These are phyloP conservation scores for Thaumetopoea pityocampa DNA, from an alignment of 1,140 invertebrate genomes.

Conservation along the genomic window DNA sequence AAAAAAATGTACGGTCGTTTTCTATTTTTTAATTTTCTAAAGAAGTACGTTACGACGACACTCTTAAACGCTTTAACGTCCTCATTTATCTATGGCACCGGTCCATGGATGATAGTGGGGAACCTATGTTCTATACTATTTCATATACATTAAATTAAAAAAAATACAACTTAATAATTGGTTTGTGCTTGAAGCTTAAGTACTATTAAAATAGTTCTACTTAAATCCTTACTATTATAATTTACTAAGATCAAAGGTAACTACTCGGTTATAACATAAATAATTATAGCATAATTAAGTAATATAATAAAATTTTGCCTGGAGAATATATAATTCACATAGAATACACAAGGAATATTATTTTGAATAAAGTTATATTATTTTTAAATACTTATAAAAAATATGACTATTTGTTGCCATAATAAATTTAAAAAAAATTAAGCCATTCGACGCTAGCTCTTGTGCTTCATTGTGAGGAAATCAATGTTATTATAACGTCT, in stretches of 20 bases:
- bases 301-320: slow-evolving; percentile 1
- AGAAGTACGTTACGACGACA: too few species aligned
- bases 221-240: slow-evolving; percentile 4
- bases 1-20: too few species aligned
- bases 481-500: too few species aligned
- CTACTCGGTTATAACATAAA: slow-evolving; percentile 9
- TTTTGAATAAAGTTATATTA: too few species aligned
- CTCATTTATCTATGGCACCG: slow-evolving; percentile 29
- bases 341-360: too few species aligned
- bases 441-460: too few species aligned
- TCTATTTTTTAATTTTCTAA: too few species aligned
- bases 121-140: slow-evolving; percentile 31
- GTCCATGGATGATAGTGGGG: slow-evolving; percentile 29
- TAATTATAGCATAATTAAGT: not conserved
- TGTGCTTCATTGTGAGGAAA: too few species aligned
- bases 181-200: slow-evolving; percentile 30
- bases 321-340: not conserved
- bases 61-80: not conserved
- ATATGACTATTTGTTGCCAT: too few species aligned
- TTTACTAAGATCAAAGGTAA: slow-evolving; percentile 13
- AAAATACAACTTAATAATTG: slow-evolving; percentile 25
- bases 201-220: slow-evolving; percentile 12
- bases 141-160: slow-evolving; percentile 26
- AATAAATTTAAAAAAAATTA: too few species aligned
- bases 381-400: too few species aligned